Base-by-base conservation (phyloP, 2,113 vertebrate genomes). In the Tetrax tetrax region DNA sequence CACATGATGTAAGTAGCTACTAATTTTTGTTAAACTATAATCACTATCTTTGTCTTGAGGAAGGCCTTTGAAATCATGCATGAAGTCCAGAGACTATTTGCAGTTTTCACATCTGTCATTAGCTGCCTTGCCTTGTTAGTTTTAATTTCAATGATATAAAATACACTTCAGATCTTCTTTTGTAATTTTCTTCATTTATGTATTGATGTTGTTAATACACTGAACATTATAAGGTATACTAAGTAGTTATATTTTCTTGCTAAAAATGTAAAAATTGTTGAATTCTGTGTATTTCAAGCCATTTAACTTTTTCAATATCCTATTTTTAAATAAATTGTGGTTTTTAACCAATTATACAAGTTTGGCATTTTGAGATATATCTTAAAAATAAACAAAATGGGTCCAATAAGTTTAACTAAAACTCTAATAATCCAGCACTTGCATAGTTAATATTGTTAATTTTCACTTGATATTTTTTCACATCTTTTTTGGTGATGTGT, bases 1-100 rank as follows among this genome's bases (percentile, higher is more conserved):
- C 98, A 2, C 99, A 99, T 96, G 98, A 98, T 89, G 99, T 99
- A 98, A 99, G 99, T 98, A 96, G 38, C 86, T 80, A 51, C 91
- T 82, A 10, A 71, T 96, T 95, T 97, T 93, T 96, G 57, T 81
- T 51, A 12, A 19, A 19, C 69, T 88, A 19, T 93, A 94, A 72
- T 81, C 76, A 63, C 65, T 9, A 15, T 78, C 72, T 96, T 93
- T 97, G 45, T 96, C 87, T 95, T n/a, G 56, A 57, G 48, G 76
- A 95, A 94, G 45, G 79, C 83, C 69, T 93, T 90, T 80, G 66
- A 96, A 95, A 69, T 91, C 51, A 56, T 47, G 57, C 75, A n/a
- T 70, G 66, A 96, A 93, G 78, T 84, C 83, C 70, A 76, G 76
- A 93, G 63, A 78, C 65, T 88, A 8, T 86, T 79, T 95, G 59